These are phyloP conservation scores for Distichodus sexfasciatus DNA, from an alignment of 2,797 vertebrate species.

Conservation along the genomic window DNA sequence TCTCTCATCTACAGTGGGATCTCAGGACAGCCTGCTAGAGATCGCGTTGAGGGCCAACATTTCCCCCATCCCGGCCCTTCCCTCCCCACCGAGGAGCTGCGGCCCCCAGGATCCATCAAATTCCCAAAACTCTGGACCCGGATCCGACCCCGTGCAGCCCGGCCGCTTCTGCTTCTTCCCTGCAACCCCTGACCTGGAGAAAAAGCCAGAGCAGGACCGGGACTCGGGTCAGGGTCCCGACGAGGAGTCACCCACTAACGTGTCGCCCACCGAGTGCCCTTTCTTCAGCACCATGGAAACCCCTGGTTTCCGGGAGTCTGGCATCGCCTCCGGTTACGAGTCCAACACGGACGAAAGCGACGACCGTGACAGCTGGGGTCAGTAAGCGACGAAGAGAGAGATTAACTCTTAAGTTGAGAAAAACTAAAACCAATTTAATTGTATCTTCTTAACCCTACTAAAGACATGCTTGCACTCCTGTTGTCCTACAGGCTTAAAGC, in stretches of 20 bases:
- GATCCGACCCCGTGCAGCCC: no score
- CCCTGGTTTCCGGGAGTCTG: conserved; percentile 90
- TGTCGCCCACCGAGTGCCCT: conserved; percentile 68
- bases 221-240: conserved; percentile 66
- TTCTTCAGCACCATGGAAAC: conserved; percentile 88
- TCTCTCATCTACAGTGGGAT: conserved; percentile 78
- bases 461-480: no score
- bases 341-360: conserved; percentile 94
- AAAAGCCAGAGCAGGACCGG: conserved; percentile 59
- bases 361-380: conserved; percentile 89
- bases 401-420: no score
- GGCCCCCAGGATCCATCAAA: conserved; percentile 76
- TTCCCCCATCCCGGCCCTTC: conserved; percentile 76
- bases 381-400: conserved; percentile 62
- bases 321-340: conserved; percentile 92
- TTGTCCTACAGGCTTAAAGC: no score
- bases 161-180: conserved; percentile 87
- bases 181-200: conserved; percentile 36
- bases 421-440: conserved; percentile 47
- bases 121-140: no score
- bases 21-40: conserved; percentile 96
- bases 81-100: conserved; percentile 73
- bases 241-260: conserved; percentile 53
- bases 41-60: conserved; percentile 89
- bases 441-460: background rate